Base-by-base conservation (phyloP, 2,888 invertebrate genomes). In the Platycnemis pennipes region DNA sequence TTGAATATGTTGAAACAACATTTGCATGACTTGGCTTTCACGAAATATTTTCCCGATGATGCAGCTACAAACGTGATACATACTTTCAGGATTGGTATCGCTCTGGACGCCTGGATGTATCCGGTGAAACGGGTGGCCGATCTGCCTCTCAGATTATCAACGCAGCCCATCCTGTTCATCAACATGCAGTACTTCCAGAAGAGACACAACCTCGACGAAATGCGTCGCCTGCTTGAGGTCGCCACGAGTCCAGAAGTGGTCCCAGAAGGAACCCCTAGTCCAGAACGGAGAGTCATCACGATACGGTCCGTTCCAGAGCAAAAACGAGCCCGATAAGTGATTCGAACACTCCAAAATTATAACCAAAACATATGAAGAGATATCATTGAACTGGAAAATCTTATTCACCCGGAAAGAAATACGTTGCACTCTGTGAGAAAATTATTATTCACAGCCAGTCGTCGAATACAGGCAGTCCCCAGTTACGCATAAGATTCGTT, bases 61-160 rank as follows among this genome's bases (percentile, higher is more conserved):
- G 26, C 0, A n/a, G n/a, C 44, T 94, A 26, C 94, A 37, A n/a
- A 42, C n/a, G n/a, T 86, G 94, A 94, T 77, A 94, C 94, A 94
- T 77, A 94, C 94, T 95, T 96, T 94, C 95, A 97, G 97, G 95
- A 96, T 96, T 94, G 97, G 97, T 22, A 96, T 97, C 22, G 96
- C 97, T 49, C 95, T 97, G 86, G 97, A 97, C 96, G 97, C 97
- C 0, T 97, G 97, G 97, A 97, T 97, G 97, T 97, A 97, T 95
- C 97, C 97, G 0, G 96, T 97, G 53, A 97, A 97, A 96, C 96
- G 96, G 94, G 96, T 97, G 95, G 95, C 95, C 19, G 96, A 96
- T 53, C 95, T 96, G 13, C 95, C 97, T 49, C 94, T 96, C 1
- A 95, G 96, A n/a, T 96, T 96, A 89, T 96, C 97, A 4, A 95